Evolutionary conservation across 2,888 invertebrate species (phyloP).

Genomic region (Tetragonula carbonaria): DNA sequence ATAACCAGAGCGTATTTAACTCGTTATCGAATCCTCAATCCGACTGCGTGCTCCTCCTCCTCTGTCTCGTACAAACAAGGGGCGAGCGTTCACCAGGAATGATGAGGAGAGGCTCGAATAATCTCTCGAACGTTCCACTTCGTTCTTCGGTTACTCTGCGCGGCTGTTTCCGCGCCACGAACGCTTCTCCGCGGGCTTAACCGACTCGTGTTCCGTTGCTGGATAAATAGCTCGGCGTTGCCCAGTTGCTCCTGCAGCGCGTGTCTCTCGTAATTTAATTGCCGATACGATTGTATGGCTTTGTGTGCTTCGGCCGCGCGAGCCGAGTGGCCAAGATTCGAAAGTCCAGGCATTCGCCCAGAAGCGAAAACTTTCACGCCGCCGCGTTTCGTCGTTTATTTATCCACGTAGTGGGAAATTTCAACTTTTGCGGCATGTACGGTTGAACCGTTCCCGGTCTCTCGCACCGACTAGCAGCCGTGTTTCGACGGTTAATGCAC

Average conservation of each 20-base stretch:
- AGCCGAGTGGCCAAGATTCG: no score
- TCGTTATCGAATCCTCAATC: slow-evolving; percentile 56
- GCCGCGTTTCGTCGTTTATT: neutral
- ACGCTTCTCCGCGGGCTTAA: no score
- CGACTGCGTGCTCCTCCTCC: slow-evolving; percentile 14
- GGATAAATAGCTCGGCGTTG: neutral
- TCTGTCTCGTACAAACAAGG: slow-evolving; percentile 23
- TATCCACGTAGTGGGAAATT: neutral
- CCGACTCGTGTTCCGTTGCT: neutral
- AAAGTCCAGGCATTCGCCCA: neutral
- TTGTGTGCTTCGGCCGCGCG: neutral
- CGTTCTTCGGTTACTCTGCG: slow-evolving; percentile 46
- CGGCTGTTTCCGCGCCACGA: slow-evolving; percentile 25
- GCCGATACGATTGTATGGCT: neutral
- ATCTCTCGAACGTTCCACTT: slow-evolving; percentile 32
- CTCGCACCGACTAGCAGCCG: slow-evolving; percentile 28
- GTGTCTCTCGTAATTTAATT: neutral
- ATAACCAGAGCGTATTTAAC: slow-evolving; percentile 48
- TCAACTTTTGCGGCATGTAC: neutral
- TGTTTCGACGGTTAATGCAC: slow-evolving; percentile 65
- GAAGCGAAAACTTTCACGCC: neutral
- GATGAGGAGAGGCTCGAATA: slow-evolving; percentile 24
- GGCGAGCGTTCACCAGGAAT: slow-evolving; percentile 29
- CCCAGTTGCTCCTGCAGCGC: neutral
- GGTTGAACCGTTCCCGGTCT: neutral